phyloP scores from a whole-genome alignment of 2,113 vertebrate genomes.

The Aix galericulata region DNA sequence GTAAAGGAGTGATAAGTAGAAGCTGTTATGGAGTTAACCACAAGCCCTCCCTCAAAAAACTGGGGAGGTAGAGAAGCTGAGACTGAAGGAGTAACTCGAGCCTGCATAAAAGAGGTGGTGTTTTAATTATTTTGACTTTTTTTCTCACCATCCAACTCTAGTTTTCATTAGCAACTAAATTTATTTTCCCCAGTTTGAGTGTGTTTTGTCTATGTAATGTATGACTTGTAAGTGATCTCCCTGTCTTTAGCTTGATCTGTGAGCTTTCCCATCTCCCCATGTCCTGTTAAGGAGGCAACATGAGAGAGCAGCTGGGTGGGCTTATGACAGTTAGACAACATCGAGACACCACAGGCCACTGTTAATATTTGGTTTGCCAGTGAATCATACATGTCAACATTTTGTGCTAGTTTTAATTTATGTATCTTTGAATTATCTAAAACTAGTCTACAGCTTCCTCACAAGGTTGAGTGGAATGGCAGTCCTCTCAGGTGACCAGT shows the following conservation, averaged over 20 bases:
- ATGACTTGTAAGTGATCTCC: not conserved
- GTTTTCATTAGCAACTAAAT: not conserved
- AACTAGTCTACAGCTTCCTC: not conserved
- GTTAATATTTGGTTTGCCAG: not conserved
- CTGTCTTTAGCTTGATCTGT: not conserved
- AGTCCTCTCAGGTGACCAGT: too few relatives aligned
- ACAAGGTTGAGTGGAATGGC: too few relatives aligned
- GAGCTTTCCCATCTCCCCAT: not conserved
- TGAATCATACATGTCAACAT: not conserved
- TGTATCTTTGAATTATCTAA: not conserved
- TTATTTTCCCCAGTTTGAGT: not conserved
- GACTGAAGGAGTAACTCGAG: not conserved
- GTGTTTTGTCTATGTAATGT: not conserved
- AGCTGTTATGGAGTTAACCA: not conserved
- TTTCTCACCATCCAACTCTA: not conserved
- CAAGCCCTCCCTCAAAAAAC: not conserved
- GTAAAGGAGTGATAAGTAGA: not conserved
- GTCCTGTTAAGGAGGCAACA: not conserved
- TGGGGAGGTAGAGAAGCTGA: not conserved
- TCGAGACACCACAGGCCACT: not conserved
- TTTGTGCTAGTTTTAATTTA: not conserved
- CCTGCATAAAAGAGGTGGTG: not conserved
- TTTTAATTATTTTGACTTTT: not conserved
- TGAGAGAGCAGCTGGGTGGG: not conserved
- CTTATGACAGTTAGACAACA: accelerated